These are phyloP conservation scores for Urocitellus parryii DNA, from an alignment of 2,113 vertebrate species.

Conservation along the genomic window DNA sequence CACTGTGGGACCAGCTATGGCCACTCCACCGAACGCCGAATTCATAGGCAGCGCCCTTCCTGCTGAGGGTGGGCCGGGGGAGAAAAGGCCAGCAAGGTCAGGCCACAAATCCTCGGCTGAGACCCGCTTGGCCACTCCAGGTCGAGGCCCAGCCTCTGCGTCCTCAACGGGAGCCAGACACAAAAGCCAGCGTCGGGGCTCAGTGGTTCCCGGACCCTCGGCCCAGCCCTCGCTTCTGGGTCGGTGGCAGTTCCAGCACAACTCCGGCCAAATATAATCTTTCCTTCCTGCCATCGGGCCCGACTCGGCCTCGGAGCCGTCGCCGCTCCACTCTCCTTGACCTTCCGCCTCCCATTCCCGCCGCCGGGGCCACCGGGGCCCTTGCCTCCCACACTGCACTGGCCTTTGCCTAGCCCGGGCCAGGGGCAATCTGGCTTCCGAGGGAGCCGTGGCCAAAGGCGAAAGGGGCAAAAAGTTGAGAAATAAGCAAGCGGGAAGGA, in stretches of 20 bases:
- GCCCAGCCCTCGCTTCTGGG: not conserved
- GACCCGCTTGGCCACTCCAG: not conserved
- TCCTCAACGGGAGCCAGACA: not conserved
- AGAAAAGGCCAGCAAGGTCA: not conserved
- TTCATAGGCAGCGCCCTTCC: not conserved
- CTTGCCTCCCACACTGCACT: not conserved
- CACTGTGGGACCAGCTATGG: not conserved
- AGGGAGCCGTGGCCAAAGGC: not conserved
- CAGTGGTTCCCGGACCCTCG: not conserved
- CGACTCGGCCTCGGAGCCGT: not conserved
- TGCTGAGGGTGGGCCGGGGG: not conserved
- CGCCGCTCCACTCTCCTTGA: not conserved
- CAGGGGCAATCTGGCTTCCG: not conserved
- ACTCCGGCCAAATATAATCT: not conserved
- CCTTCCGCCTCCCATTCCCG: slow-evolving; percentile 36
- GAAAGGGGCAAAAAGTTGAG: not conserved
- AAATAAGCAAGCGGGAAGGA: not conserved
- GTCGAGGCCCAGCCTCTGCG: not conserved
- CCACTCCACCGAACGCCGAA: not conserved
- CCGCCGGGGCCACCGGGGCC: not conserved
- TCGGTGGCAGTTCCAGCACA: not conserved
- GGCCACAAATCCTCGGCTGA: slow-evolving; percentile 8
- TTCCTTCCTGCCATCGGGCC: not conserved
- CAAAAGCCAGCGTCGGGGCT: slow-evolving; percentile 43
- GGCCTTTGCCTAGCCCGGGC: not conserved